A percentile compares a stretch with the other conserved stretches of the same genome.
Conservation (phyloP, 2,888 invertebrate genomes). For the Thysanoteuthis rhombus region DNA sequence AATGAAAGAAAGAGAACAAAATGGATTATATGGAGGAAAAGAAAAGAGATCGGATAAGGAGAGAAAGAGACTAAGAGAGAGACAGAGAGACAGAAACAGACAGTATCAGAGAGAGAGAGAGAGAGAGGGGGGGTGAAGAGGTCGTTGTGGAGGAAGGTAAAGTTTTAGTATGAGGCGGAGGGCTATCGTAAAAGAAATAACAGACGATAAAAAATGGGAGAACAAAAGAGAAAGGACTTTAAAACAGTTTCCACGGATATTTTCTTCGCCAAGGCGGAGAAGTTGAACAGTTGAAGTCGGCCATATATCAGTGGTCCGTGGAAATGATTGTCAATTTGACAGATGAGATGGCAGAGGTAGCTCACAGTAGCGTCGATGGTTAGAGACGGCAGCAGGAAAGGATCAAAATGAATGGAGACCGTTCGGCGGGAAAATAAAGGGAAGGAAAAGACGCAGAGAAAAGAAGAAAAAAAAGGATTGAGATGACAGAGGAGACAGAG, state of each 20-base stretch:
- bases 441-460: neutral
- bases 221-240: neutral
- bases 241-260: conserved; percentile 12
- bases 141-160: too few species aligned
- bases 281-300: neutral
- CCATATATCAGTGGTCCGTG: neutral
- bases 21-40: too few species aligned
- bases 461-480: neutral
- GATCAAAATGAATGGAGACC: neutral
- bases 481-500: neutral
- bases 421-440: neutral
- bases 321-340: conserved; percentile 12
- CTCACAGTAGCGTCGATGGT: neutral
- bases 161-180: neutral
- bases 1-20: too few species aligned
- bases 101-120: neutral
- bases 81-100: neutral
- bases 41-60: too few species aligned
- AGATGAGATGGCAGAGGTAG: neutral
- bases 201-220: neutral
- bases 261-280: neutral
- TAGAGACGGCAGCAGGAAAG: neutral
- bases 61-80: neutral
- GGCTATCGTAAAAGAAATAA: neutral
- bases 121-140: neutral